These are phyloP conservation scores for Malurus elegans DNA, from an alignment of 2,113 vertebrate genomes.

Conservation along the genomic window DNA sequence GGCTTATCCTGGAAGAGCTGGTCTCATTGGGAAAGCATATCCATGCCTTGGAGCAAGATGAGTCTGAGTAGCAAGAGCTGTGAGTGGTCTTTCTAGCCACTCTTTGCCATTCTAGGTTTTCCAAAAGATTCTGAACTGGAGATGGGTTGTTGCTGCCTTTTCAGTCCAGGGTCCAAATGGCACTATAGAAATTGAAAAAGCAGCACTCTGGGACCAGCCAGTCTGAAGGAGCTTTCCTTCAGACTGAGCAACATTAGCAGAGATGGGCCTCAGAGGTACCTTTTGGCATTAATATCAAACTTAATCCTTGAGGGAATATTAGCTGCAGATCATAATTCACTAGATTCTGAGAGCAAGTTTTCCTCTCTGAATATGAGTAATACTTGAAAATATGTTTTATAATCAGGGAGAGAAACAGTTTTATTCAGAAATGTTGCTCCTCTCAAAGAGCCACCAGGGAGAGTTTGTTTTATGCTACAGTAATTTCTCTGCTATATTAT, in stretches of 20 bases:
- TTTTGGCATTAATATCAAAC: background rate
- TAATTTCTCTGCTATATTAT: background rate
- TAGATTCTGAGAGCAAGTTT: background rate
- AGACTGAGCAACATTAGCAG: background rate
- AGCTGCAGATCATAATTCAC: background rate
- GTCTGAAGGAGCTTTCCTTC: background rate
- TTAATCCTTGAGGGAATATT: background rate
- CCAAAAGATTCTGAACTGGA: fast-evolving
- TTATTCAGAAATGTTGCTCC: background rate
- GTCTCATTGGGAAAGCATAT: background rate
- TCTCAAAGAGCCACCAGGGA: background rate
- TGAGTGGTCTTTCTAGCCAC: background rate
- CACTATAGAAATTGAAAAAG: background rate
- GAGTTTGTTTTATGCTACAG: background rate
- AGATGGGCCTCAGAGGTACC: background rate
- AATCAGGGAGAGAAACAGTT: background rate
- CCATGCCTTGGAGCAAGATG: background rate
- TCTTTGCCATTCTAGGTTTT: background rate
- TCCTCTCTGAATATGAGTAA: background rate
- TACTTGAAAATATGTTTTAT: background rate
- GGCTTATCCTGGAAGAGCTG: background rate
- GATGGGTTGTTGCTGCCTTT: background rate
- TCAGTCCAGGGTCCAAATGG: background rate
- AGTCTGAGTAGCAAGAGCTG: background rate
- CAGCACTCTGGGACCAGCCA: background rate